A percentile compares a stretch with the other conserved stretches of the same genome.
Evolutionary conservation across 2,797 vertebrate species (phyloP).

Genomic region (Rallus crepitans): DNA sequence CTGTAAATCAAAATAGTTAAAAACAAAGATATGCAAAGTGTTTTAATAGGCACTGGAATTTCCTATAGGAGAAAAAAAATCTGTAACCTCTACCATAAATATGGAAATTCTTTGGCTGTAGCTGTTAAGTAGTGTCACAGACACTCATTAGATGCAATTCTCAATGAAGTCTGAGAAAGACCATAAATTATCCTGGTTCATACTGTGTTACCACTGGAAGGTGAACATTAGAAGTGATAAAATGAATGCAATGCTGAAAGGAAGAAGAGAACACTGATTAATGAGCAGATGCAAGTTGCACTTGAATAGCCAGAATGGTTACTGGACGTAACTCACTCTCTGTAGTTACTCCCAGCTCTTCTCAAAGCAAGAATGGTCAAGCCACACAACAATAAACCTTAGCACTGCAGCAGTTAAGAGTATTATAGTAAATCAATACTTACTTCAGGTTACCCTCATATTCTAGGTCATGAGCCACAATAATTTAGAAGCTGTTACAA

Average conservation of each 20-base stretch:
- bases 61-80: background rate
- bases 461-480: background rate
- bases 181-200: accelerated
- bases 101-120: background rate
- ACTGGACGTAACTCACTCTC: background rate
- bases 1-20: background rate
- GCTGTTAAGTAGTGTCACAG: background rate
- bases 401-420: accelerated
- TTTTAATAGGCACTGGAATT: background rate
- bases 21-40: background rate
- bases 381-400: background rate
- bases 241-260: background rate
- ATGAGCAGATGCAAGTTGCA: background rate
- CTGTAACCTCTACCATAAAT: background rate
- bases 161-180: background rate
- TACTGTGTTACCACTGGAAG: background rate
- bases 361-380: background rate
- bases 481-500: background rate
- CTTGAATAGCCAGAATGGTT: background rate
- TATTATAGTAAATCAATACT: background rate
- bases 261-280: background rate
- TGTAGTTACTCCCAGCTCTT: accelerated
- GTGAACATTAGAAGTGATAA: background rate
- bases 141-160: background rate
- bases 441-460: background rate